Evolutionary conservation across 2,888 invertebrate genomes (phyloP).

Genomic region (Notocelia uddmanniana): DNA sequence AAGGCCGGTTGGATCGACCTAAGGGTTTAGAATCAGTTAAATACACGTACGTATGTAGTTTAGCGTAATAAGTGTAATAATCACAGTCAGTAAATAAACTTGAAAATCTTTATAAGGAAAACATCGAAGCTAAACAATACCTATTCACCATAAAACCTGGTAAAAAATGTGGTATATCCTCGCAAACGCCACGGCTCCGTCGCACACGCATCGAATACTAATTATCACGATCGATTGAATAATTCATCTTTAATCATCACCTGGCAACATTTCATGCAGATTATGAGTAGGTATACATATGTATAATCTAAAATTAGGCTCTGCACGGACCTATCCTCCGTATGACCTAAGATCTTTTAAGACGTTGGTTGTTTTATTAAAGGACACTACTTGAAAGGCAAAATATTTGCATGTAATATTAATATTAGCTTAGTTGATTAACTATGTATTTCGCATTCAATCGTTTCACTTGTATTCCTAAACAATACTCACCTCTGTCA

Average conservation of each 20-base stretch:
- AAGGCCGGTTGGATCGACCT: no score
- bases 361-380: no score
- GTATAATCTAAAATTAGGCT: no score
- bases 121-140: neutral
- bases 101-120: slow-evolving; percentile 11
- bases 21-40: no score
- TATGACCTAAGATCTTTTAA: no score
- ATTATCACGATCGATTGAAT: slow-evolving; percentile 57
- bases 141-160: neutral
- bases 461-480: neutral
- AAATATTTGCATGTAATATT: no score
- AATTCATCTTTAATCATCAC: slow-evolving; percentile 58
- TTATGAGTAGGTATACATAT: no score
- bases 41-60: neutral
- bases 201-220: slow-evolving; percentile 25
- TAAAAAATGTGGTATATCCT: slow-evolving; percentile 22
- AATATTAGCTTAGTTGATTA: no score
- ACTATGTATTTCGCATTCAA: neutral
- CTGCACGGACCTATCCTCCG: no score
- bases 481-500: no score
- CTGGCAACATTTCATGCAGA: slow-evolving; percentile 47
- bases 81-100: neutral
- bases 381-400: no score
- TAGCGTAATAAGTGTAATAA: neutral
- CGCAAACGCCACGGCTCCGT: slow-evolving; percentile 3